Conservation (phyloP, 2,113 vertebrate genomes). For the Xenus cinereus region DNA sequence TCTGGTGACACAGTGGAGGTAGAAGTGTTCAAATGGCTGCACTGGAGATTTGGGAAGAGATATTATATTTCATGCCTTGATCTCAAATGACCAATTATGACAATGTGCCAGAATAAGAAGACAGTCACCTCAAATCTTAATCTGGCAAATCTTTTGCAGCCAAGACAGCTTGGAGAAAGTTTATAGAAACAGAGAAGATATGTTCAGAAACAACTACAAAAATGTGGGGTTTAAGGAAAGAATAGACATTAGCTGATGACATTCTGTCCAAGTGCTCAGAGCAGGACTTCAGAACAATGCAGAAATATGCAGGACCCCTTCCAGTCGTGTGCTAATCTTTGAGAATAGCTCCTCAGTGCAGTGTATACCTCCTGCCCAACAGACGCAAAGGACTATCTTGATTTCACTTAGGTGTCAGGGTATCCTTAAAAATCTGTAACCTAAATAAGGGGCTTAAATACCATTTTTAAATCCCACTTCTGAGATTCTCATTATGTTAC, state of each 20-base stretch:
- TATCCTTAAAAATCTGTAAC: neutral
- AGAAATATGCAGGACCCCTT: neutral
- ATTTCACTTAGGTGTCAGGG: neutral
- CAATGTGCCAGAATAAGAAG: neutral
- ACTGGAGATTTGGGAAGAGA: neutral
- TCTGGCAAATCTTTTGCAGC: neutral
- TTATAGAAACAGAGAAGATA: neutral
- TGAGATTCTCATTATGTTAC: neutral
- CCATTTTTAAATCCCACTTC: neutral
- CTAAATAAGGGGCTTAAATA: neutral
- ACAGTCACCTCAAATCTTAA: neutral
- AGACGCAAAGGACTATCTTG: neutral
- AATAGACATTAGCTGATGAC: neutral
- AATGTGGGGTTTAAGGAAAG: neutral
- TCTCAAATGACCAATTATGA: neutral
- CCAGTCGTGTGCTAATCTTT: fast-evolving
- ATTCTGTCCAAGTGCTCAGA: neutral
- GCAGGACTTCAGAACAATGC: neutral
- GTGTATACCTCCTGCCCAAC: neutral
- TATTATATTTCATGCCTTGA: fast-evolving
- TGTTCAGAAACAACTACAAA: neutral
- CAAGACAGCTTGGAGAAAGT: neutral
- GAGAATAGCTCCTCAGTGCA: neutral
- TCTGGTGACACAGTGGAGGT: neutral
- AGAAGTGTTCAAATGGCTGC: neutral